Evolutionary conservation across 2,113 vertebrate genomes (phyloP).

Genomic region (Oophaga pumilio): DNA sequence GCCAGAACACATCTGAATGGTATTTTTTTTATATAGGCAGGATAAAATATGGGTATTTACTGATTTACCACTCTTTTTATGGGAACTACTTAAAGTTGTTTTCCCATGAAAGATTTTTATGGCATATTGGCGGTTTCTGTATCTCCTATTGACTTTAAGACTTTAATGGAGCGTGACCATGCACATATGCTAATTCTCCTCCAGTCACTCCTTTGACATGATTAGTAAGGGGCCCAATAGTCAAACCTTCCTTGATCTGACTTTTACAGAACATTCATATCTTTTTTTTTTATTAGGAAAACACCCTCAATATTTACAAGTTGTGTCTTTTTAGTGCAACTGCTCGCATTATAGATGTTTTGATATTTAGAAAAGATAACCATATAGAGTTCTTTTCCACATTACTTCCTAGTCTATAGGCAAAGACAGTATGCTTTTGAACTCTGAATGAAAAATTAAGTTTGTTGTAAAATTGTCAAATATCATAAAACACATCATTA

Average conservation of each 20-base stretch:
- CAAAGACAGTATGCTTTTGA: too few relatives aligned
- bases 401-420: too few relatives aligned
- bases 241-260: not conserved
- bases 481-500: too few relatives aligned
- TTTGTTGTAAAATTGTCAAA: too few relatives aligned
- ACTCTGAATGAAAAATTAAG: too few relatives aligned
- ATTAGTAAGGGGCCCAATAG: not conserved
- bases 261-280: not conserved
- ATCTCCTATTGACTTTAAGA: not conserved
- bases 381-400: too few relatives aligned
- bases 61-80: not conserved
- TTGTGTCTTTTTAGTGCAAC: not conserved
- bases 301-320: not conserved
- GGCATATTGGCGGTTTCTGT: not conserved
- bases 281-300: not conserved
- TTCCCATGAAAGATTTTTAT: not conserved
- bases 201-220: not conserved
- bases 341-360: too few relatives aligned
- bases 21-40: constrained; percentile 1
- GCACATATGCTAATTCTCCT: not conserved
- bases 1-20: constrained; percentile 11
- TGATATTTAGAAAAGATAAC: too few relatives aligned
- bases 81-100: not conserved
- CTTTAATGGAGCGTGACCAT: not conserved
- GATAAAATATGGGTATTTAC: not conserved